Evolutionary conservation across 1,140 invertebrate species (phyloP).

Genomic region (Alviniconcha marisindica): DNA sequence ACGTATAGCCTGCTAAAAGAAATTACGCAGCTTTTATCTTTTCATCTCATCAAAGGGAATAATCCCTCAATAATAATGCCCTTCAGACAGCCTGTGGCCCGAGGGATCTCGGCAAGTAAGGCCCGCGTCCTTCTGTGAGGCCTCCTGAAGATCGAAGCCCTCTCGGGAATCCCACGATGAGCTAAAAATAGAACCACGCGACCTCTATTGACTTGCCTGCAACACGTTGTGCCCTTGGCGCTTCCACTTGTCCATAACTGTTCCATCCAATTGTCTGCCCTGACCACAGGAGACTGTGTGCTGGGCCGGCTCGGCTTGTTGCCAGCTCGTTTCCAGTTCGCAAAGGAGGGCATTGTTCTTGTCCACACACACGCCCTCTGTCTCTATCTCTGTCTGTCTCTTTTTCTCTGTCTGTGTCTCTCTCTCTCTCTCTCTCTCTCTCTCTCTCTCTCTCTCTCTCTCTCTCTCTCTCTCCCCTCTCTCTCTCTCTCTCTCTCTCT

Average conservation of each 20-base stretch:
- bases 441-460: constrained; percentile 31
- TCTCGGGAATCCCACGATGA: no score
- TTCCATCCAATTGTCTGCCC: not conserved
- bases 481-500: not conserved
- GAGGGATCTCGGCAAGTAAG: no score
- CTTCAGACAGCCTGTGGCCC: no score
- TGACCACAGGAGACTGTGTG: not conserved
- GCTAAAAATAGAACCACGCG: no score
- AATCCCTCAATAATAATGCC: no score
- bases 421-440: not conserved
- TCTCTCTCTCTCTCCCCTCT: constrained; percentile 17
- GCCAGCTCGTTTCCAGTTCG: not conserved
- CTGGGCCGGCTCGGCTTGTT: not conserved
- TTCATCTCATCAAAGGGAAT: no score
- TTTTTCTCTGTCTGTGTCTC: constrained; percentile 14
- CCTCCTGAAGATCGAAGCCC: no score
- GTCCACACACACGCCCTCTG: not conserved
- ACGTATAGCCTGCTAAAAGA: no score
- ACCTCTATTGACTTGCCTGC: no score
- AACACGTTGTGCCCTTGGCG: not conserved
- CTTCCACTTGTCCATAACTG: not conserved
- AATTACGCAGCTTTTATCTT: no score
- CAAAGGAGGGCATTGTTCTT: no score
- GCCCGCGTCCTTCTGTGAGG: no score
- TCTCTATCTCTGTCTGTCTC: constrained; percentile 18